Percentiles rank a stretch among this genome's conserved stretches.
Evolutionary conservation across 2,113 vertebrate genomes (phyloP).

Genomic region (Orientallactaga bullata): DNA sequence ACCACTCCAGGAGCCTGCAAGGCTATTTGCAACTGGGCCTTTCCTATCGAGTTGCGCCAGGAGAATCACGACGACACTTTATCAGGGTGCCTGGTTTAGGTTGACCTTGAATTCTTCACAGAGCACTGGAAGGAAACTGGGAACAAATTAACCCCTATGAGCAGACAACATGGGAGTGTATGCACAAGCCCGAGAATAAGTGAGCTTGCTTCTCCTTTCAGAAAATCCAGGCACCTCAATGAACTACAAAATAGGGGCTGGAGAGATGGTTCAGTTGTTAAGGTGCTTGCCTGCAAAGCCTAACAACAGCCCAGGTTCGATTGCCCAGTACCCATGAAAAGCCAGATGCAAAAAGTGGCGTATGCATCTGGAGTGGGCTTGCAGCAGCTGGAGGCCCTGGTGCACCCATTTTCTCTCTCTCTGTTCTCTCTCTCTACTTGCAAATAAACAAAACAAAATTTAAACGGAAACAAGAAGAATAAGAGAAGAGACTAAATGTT

Average conservation of each 20-base stretch:
- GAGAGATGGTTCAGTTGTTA: no score
- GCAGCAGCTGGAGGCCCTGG: no score
- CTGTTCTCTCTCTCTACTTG: no score
- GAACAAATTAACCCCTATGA: background rate
- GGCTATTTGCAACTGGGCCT: constrained; percentile 3
- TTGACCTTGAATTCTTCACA: constrained; percentile 27
- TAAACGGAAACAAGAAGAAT: background rate
- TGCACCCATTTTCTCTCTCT: no score
- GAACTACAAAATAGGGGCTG: no score
- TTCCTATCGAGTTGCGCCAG: background rate
- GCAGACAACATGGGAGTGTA: fast-evolving
- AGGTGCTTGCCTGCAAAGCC: no score
- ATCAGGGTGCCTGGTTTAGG: background rate
- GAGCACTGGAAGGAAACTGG: background rate
- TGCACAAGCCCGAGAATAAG: fast-evolving
- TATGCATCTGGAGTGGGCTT: no score
- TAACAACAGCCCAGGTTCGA: no score
- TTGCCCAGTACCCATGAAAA: no score
- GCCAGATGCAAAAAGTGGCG: no score
- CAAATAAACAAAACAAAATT: background rate
- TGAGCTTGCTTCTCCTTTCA: background rate
- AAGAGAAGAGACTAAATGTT: constrained; percentile 12
- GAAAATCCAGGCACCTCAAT: background rate
- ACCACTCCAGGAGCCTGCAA: background rate
- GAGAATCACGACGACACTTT: constrained; percentile 1